Evolutionary conservation across 1,140 invertebrate genomes (phyloP).

Genomic region (Tetramorium parvispinum): DNA sequence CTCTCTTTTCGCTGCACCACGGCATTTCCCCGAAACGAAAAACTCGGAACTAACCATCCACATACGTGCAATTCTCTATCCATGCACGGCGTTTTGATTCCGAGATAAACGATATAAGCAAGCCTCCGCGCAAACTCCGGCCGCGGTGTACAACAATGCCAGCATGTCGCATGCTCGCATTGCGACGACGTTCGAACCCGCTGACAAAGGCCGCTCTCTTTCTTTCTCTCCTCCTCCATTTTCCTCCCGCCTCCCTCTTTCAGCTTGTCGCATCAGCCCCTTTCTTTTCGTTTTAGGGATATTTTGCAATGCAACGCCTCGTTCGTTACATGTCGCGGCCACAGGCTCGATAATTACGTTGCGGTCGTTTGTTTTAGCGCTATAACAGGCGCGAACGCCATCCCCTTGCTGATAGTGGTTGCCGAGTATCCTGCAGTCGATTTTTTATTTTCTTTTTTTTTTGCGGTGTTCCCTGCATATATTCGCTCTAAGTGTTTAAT

Average conservation of each 20-base stretch:
- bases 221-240: not conserved
- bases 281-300: conserved; percentile 68
- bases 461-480: not conserved
- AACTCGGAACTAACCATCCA: conserved; percentile 36
- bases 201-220: conserved; percentile 53
- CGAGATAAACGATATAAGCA: conserved; percentile 66
- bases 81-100: conserved; percentile 61
- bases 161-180: conserved; percentile 34
- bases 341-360: conserved; percentile 75
- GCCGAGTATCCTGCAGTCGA: not conserved
- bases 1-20: conserved; percentile 19
- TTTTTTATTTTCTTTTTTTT: not conserved
- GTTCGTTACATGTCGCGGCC: conserved; percentile 65
- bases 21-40: conserved; percentile 46
- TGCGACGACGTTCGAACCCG: conserved; percentile 56
- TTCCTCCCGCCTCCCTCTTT: not conserved
- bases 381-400: conserved; percentile 65
- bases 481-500: conserved; percentile 72
- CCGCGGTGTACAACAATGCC: conserved; percentile 45
- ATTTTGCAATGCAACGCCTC: conserved; percentile 64
- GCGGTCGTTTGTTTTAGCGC: conserved; percentile 75
- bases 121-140: conserved; percentile 49
- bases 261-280: not conserved
- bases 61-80: conserved; percentile 60
- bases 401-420: conserved; percentile 6